phyloP scores from a whole-genome alignment of 2,113 vertebrate genomes.

The Cebidichthys violaceus region DNA sequence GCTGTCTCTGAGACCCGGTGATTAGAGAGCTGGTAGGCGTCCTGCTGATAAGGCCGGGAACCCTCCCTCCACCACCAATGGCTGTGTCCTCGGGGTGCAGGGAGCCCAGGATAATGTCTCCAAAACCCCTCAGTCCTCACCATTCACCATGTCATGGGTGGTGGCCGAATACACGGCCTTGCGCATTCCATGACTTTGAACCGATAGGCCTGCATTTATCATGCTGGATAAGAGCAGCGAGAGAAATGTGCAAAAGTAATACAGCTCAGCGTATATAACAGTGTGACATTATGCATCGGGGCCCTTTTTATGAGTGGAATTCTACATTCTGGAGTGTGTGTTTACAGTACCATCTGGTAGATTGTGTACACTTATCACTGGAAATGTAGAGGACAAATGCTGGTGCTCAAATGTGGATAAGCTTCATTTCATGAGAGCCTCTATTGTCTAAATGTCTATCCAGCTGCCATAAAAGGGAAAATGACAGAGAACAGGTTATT shows the following conservation, averaged over 20 bases:
- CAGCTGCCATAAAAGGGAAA: slow-evolving; percentile 46
- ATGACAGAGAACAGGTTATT: slow-evolving; percentile 34
- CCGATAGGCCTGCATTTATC: slow-evolving; percentile 43
- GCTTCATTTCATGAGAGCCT: slow-evolving; percentile 40
- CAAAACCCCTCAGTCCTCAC: slow-evolving; percentile 30
- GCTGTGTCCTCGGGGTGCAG: slow-evolving; percentile 71
- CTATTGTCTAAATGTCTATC: slow-evolving; percentile 37
- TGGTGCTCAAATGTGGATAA: slow-evolving; percentile 39
- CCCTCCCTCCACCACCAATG: slow-evolving; percentile 62
- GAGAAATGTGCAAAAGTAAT: slow-evolving; percentile 35
- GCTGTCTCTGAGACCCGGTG: slow-evolving; percentile 82
- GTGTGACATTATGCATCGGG: slow-evolving; percentile 45
- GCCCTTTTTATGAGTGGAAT: slow-evolving; percentile 41
- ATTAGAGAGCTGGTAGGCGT: slow-evolving; percentile 87
- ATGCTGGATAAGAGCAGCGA: slow-evolving; percentile 49
- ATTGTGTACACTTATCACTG: slow-evolving; percentile 49
- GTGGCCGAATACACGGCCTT: slow-evolving; percentile 40
- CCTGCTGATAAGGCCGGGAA: slow-evolving; percentile 87
- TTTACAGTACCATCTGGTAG: slow-evolving; percentile 61
- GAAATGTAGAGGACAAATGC: slow-evolving; percentile 51
- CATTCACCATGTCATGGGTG: slow-evolving; percentile 51
- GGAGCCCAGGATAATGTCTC: slow-evolving; percentile 59
- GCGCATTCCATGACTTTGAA: slow-evolving; percentile 48
- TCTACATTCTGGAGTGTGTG: slow-evolving; percentile 43
- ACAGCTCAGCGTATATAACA: slow-evolving; percentile 32